Evolutionary conservation across 2,888 invertebrate species (phyloP).

Genomic region (Dynastes tityus): DNA sequence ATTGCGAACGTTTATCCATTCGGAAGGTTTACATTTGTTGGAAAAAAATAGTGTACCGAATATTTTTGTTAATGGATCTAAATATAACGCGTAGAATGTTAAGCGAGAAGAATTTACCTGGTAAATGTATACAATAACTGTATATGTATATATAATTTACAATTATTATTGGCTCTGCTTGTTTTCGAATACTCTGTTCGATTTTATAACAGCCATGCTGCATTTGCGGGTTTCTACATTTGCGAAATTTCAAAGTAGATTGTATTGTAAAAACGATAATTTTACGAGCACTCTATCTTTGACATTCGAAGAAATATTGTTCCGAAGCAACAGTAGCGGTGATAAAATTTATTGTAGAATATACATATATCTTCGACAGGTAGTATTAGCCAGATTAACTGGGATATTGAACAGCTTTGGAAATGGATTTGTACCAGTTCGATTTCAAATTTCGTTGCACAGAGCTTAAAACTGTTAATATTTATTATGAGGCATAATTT

Average conservation of each 20-base stretch:
- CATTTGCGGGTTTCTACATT: background rate
- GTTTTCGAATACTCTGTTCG: background rate
- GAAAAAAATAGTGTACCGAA: conserved; percentile 1
- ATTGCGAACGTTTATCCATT: conserved; percentile 1
- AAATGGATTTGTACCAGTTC: too few species aligned
- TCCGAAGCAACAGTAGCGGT: background rate
- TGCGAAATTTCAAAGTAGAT: background rate
- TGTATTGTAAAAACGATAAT: background rate
- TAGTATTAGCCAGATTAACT: background rate
- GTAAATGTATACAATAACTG: background rate
- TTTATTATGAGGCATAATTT: too few species aligned
- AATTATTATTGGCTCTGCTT: background rate
- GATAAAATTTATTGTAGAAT: conserved; percentile 12
- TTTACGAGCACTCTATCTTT: background rate
- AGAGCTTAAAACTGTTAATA: too few species aligned
- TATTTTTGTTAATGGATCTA: conserved; percentile 12
- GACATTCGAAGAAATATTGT: background rate
- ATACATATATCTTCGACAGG: background rate
- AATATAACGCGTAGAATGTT: conserved; percentile 3
- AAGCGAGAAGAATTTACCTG: conserved; percentile 2
- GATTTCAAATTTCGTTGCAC: too few species aligned
- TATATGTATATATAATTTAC: background rate
- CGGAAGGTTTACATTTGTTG: conserved; percentile 5
- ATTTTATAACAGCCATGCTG: too few species aligned
- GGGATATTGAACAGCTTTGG: too few species aligned